A percentile compares a stretch with the other conserved stretches of the same genome.
Evolutionary conservation across 2,888 invertebrate species (phyloP).

Genomic region (Drosophila putrida): DNA sequence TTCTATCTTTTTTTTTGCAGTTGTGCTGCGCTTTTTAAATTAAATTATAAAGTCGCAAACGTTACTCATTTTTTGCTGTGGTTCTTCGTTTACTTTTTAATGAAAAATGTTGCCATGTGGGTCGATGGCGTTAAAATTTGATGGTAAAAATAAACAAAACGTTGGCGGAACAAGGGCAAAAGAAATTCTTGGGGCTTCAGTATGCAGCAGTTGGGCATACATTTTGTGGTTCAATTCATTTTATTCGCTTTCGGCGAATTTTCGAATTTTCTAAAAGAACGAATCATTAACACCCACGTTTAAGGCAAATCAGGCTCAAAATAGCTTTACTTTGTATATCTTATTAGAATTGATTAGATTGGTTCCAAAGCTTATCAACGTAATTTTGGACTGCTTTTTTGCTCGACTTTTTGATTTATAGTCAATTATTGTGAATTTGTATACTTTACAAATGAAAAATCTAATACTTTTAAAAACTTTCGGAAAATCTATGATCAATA

Average conservation of each 20-base stretch:
- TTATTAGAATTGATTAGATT: not conserved
- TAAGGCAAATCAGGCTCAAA: not conserved
- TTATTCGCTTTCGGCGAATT: slow-evolving; percentile 31
- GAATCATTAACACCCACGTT: slow-evolving; percentile 6
- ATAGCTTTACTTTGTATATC: not conserved
- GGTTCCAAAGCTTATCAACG: no score
- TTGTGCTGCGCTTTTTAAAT: slow-evolving; percentile 68
- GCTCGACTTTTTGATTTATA: no score
- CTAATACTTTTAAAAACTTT: no score
- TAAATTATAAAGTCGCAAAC: slow-evolving; percentile 76
- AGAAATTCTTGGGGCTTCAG: not conserved
- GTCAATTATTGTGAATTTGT: no score
- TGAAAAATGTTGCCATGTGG: slow-evolving; percentile 68
- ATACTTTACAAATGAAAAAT: no score
- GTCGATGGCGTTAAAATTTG: slow-evolving; percentile 65
- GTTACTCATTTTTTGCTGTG: slow-evolving; percentile 51
- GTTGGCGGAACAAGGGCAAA: slow-evolving; percentile 9
- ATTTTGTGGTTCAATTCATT: slow-evolving; percentile 56
- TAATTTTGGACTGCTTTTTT: no score
- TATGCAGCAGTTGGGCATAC: slow-evolving; percentile 26
- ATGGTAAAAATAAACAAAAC: slow-evolving; percentile 60
- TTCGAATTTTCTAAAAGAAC: slow-evolving; percentile 10
- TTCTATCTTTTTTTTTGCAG: slow-evolving; percentile 27
- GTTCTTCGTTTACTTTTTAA: slow-evolving; percentile 50
- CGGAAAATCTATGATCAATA: no score